These are phyloP conservation scores for Emydoidea blandingii DNA, from an alignment of 2,797 vertebrate species.

Conservation along the genomic window DNA sequence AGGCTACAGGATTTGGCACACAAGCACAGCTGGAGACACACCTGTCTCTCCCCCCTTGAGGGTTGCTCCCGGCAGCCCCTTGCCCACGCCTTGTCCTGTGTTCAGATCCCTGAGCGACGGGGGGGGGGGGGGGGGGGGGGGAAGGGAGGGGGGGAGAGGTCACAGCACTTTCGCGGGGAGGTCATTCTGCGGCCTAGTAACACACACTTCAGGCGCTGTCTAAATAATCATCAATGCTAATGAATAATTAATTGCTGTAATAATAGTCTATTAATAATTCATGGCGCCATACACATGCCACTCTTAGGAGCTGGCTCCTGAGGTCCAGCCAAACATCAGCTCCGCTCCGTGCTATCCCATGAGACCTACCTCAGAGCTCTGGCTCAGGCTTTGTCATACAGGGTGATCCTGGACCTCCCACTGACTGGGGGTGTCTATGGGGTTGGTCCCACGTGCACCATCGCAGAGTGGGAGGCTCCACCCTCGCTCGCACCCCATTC, in stretches of 20 bases:
- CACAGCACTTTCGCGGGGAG: neutral
- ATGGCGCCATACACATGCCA: neutral
- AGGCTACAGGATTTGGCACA: neutral
- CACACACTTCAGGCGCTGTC: neutral
- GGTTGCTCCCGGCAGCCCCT: neutral
- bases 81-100: neutral
- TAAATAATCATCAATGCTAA: neutral
- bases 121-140: too few species aligned
- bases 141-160: neutral
- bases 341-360: neutral
- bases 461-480: neutral
- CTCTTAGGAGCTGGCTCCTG: neutral
- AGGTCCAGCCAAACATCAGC: neutral
- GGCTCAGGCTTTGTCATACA: neutral
- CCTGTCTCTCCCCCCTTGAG: neutral
- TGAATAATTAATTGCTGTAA: slow-evolving; percentile 21
- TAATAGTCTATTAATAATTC: slow-evolving; percentile 14
- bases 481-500: neutral
- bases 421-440: neutral
- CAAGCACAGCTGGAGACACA: neutral
- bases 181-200: neutral
- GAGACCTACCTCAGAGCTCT: neutral
- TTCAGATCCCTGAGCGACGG: neutral
- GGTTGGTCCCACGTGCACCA: neutral
- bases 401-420: neutral